These are phyloP conservation scores for Bradysia coprophila DNA, from an alignment of 1,140 invertebrate species.

Conservation along the genomic window DNA sequence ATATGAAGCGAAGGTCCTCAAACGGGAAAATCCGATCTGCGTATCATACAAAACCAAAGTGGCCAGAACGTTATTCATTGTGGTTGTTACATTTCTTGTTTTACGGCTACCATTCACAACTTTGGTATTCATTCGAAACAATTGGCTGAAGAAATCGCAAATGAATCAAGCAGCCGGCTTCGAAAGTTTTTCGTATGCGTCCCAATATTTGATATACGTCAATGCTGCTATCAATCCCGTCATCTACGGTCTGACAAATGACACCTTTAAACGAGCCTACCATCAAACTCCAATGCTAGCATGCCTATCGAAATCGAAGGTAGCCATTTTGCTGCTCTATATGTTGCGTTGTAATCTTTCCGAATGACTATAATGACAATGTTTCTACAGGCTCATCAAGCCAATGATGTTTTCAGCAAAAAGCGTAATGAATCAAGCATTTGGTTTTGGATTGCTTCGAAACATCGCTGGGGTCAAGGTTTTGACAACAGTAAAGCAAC, in stretches of 20 bases:
- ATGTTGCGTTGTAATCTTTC: too few species aligned
- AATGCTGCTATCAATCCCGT: constrained; percentile 56
- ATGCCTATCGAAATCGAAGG: too few species aligned
- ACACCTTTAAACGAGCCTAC: constrained; percentile 40
- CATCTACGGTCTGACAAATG: constrained; percentile 52
- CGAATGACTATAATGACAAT: too few species aligned
- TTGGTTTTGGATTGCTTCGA: too few species aligned
- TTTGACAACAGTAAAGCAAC: too few species aligned
- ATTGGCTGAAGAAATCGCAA: constrained; percentile 19
- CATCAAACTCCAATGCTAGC: constrained; percentile 8
- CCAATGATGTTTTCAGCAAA: too few species aligned
- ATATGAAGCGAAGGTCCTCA: constrained; percentile 33
- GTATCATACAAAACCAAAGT: constrained; percentile 42
- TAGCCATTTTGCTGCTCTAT: too few species aligned
- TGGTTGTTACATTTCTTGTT: constrained; percentile 41
- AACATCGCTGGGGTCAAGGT: too few species aligned
- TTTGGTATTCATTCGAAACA: constrained; percentile 38
- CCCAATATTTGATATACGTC: constrained; percentile 44
- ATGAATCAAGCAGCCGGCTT: constrained; percentile 26
- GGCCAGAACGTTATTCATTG: constrained; percentile 45
- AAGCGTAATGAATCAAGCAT: too few species aligned
- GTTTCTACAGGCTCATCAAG: too few species aligned
- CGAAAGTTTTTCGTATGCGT: constrained; percentile 37
- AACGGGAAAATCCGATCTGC: constrained; percentile 29
- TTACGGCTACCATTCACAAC: constrained; percentile 51